Base-by-base conservation (phyloP, 2,888 invertebrate species). In the Zaprionus bogoriensis region DNA sequence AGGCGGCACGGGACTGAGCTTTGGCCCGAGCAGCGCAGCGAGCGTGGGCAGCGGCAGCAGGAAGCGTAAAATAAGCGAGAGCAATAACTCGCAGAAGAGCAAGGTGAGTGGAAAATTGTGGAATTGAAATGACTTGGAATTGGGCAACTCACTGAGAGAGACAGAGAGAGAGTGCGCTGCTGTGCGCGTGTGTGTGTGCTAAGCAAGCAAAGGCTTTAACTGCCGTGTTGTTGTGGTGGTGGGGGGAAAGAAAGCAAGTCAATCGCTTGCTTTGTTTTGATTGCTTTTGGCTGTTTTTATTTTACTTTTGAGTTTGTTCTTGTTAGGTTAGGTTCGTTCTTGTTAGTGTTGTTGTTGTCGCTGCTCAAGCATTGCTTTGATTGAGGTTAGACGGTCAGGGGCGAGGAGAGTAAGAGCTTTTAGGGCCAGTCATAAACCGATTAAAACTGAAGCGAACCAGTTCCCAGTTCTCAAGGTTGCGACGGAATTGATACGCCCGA, bases 41-140 rank as follows among this genome's bases (percentile, higher is more conserved):
- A 73, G 74, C 51, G 36, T 65, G 9, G 66, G 69, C 54, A 82
- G 78, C 47, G 80, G 80, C 30, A 79, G 88, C 46, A 82, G 91
- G 61, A 91, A 91, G 67, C 87, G 91, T 41, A 89, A 90, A 83
- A 84, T 88, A 59, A 91, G 91, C 72, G 91, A 90, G 86, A 90
- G 90, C 74, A 89, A 86, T 60, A 89, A 88, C 73, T 89, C 90
- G 36, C 88, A 87, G 57, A 91, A 91, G 74, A 88, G 86, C 71
- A 91, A 91, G 88, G 91, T 91, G 72, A 83, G 84, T 64, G 41
- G n/a, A 19, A 36, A 30, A 30, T 36, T 36, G 14, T 53, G 64
- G 65, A 50, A 74, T 51, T 44, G 62, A 61, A 77, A 61, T 30
- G 38, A 66, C 42, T 47, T 30, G 23, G 50, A 30, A 30, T 45